phyloP scores from a whole-genome alignment of 1,140 invertebrate species.

The Drosophila eugracilis region DNA sequence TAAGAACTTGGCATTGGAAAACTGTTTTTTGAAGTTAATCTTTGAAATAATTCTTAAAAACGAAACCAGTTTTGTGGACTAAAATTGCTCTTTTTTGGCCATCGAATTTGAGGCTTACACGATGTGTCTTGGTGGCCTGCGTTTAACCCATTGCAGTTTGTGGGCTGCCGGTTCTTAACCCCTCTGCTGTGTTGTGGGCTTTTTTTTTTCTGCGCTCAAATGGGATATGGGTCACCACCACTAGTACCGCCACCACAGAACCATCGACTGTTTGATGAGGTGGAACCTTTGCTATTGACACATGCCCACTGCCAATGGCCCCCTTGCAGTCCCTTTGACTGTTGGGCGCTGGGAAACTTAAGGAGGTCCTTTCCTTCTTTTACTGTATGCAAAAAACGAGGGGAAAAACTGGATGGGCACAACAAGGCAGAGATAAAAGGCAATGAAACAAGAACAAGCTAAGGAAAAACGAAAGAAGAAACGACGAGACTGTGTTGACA shows the following conservation, averaged over 20 bases:
- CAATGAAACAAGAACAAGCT: constrained; percentile 10
- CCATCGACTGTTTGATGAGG: constrained; percentile 52
- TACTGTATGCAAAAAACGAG: constrained; percentile 18
- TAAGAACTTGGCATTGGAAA: no score
- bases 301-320: background rate
- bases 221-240: constrained; percentile 55
- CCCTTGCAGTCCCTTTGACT: constrained; percentile 9
- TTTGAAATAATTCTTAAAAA: no score
- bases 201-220: constrained; percentile 53
- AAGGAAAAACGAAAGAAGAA: background rate
- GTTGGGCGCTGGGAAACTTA: constrained; percentile 27
- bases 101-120: constrained; percentile 65
- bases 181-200: constrained; percentile 29
- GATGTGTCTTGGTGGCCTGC: constrained; percentile 36
- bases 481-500: constrained; percentile 5
- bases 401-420: constrained; percentile 15
- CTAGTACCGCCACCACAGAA: background rate
- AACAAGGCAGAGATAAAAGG: constrained; percentile 24
- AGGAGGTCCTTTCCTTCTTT: constrained; percentile 11
- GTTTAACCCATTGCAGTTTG: constrained; percentile 34
- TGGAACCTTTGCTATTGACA: constrained; percentile 49
- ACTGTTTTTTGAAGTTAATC: no score
- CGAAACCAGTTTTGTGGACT: no score
- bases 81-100: constrained; percentile 14
- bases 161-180: constrained; percentile 13